Percentiles rank a stretch among this genome's conserved stretches.
phyloP scores from a whole-genome alignment of 2,797 vertebrate genomes.

The Gymnoscopelus microlampas region DNA sequence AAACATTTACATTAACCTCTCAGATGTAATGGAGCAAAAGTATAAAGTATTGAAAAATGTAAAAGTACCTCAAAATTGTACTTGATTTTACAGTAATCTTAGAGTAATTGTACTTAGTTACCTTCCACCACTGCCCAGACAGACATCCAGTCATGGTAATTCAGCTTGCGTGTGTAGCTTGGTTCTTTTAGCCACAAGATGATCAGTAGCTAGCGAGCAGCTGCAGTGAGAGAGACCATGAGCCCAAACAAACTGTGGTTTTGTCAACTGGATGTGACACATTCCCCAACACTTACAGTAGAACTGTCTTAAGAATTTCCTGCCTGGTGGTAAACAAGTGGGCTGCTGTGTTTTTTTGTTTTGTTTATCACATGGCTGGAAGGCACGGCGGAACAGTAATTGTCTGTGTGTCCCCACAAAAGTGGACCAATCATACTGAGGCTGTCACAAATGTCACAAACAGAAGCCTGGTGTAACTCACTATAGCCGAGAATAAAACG shows the following conservation, averaged over 20 bases:
- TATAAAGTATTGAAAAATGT: no score
- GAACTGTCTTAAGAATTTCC: neutral
- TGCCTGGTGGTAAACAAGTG: neutral
- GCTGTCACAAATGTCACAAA: no score
- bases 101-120: no score
- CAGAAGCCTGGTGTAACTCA: no score
- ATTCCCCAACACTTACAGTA: neutral
- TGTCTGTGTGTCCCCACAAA: no score
- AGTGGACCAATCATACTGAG: no score
- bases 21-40: no score
- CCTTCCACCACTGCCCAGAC: neutral
- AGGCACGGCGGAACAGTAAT: no score
- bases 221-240: constrained; percentile 1
- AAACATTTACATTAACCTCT: no score
- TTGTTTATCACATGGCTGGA: neutral
- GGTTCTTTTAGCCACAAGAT: neutral
- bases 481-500: no score
- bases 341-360: neutral
- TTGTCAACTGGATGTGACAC: constrained; percentile 15
- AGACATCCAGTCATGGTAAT: neutral
- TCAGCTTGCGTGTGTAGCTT: neutral
- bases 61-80: no score
- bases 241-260: constrained; percentile 1
- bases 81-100: no score
- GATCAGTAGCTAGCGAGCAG: neutral